A percentile compares a stretch with the other conserved stretches of the same genome.
phyloP scores from a whole-genome alignment of 2,113 vertebrate species.

The Nyctibius bracteatus region DNA sequence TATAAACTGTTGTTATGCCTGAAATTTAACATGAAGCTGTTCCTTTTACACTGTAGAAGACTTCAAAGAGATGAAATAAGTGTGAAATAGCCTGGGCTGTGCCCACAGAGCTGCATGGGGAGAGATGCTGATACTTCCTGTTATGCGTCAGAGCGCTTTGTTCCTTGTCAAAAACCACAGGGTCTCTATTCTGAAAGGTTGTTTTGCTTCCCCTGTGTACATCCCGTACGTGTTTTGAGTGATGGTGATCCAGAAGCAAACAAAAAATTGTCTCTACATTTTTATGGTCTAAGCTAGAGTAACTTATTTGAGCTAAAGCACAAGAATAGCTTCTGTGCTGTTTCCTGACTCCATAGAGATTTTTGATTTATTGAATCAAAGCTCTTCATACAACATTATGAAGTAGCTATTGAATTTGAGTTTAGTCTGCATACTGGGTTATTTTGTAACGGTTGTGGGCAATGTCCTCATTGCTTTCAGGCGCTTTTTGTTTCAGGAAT shows the following conservation, averaged over 20 bases:
- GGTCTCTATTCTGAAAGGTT: neutral
- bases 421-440: neutral
- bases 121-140: neutral
- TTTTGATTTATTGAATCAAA: neutral
- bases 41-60: neutral
- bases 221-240: neutral
- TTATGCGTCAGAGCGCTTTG: fast-evolving
- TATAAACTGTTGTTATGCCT: neutral
- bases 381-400: neutral
- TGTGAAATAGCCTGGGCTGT: neutral
- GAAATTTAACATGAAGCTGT: neutral
- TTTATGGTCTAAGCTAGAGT: neutral
- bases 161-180: neutral
- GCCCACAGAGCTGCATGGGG: neutral
- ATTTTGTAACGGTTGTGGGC: neutral
- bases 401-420: neutral
- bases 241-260: neutral
- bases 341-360: neutral
- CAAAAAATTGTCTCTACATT: neutral
- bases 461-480: neutral
- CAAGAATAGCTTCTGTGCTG: neutral
- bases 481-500: neutral
- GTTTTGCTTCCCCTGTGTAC: neutral
- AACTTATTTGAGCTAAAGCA: neutral
- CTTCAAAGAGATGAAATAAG: neutral